Conservation (phyloP, 2,113 vertebrate genomes). For the Heteronetta atricapilla region DNA sequence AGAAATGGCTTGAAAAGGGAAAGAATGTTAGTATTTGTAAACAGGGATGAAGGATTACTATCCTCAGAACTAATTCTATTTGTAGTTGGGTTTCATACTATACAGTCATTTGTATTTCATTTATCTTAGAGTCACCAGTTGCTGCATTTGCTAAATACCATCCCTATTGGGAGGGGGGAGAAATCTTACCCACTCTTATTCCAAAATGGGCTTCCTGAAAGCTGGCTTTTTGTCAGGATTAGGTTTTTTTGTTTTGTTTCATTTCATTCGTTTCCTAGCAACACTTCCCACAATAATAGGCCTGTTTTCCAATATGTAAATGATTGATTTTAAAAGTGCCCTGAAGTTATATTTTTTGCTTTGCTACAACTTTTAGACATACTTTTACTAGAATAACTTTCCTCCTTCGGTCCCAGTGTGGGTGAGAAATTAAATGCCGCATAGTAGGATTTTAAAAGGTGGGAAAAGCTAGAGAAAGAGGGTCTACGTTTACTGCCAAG, state of each 20-base stretch:
- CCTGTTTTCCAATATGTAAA: constrained; percentile 28
- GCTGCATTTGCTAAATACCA: neutral
- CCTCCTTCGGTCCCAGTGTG: neutral
- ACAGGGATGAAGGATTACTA: neutral
- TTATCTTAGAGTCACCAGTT: neutral
- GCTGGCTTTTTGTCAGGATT: neutral
- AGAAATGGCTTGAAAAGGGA: neutral
- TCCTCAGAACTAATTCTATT: neutral
- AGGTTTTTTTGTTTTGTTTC: neutral
- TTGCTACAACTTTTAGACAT: neutral
- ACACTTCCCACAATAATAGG: constrained; percentile 25
- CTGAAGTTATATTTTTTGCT: neutral
- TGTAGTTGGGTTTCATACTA: neutral
- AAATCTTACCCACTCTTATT: neutral
- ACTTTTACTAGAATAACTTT: neutral
- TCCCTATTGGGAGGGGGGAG: neutral
- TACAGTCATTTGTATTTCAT: neutral
- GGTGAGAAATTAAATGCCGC: neutral
- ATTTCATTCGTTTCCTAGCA: constrained; percentile 44
- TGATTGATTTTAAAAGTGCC: constrained; percentile 16
- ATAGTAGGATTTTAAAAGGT: neutral
- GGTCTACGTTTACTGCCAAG: neutral
- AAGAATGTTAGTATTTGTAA: neutral
- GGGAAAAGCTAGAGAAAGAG: neutral
- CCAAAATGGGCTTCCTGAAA: constrained; percentile 4